Evolutionary conservation across 2,113 vertebrate species (phyloP), one percentile per base, ranked within the genome.

Genomic region (Arizona elegans): DNA sequence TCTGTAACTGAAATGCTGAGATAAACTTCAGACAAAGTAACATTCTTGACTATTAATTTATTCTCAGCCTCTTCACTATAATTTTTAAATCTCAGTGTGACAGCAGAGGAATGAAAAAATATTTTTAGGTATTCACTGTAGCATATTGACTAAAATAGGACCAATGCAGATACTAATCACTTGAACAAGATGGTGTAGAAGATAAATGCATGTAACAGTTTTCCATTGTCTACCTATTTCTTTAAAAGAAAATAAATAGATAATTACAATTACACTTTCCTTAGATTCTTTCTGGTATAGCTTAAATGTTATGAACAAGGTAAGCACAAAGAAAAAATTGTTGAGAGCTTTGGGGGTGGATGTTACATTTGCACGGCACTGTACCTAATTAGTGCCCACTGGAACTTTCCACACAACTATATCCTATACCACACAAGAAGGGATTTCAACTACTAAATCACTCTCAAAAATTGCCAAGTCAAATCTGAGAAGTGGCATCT

Each of bases 171-270:
- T 56, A 59, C 33, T 85, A 43, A 38, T 47, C 1, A 87, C 55
- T 89, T 70, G 86, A 0, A 0, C 70, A 52, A 10, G 95, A 33
- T 11, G 0, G 93, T 88, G 15, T 47, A 4, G 8, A 1, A 29
- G 24, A 70, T 93, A 86, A 93, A 81, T 93, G 8, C 59, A 50
- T 55, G 92, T 90, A 11, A 92, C 38, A 17, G 12, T 55, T 92
- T 94, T 92, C 89, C 43, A 90, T 5, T 93, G 93, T 87, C 19
- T 62, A 56, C 88, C 90, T 53, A 88, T 59, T 53, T 38, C 58
- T 70, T 12, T 29, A 70, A 12, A 33, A 90, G 10, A 6, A 70
- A 65, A 19, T 58, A 47, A 87, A 92, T 21, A 62, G 43, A 33
- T 8, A 92, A 11, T 86, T 65, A 91, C 87, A 94, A 92, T 81